Conservation (phyloP, 30 jellyfish, hydroid and myxozoan species). For the Aurelia sp. region DNA sequence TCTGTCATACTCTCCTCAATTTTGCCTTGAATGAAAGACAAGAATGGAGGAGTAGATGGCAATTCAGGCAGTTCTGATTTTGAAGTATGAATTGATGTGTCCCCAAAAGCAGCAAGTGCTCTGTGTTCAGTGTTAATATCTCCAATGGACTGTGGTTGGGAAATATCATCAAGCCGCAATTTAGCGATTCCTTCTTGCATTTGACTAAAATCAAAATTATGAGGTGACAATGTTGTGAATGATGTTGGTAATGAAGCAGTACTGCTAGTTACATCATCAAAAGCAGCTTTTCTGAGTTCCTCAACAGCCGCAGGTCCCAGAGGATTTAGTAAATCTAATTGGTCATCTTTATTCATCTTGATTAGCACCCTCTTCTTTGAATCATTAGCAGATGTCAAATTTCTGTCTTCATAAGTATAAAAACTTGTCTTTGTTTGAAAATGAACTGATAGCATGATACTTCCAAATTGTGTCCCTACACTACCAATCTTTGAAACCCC, state of each 20-base stretch:
- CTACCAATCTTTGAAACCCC: conserved; percentile 62
- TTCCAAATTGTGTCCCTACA: conserved; percentile 88
- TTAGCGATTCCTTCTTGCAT: conserved; percentile 34
- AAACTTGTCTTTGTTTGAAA: conserved; percentile 55
- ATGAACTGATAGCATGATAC: conserved; percentile 45
- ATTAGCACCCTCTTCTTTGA: conserved; percentile 40
- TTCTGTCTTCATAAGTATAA: conserved; percentile 31
- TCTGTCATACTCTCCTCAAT: conserved; percentile 59
- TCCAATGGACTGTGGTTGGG: conserved; percentile 66
- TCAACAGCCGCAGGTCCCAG: conserved; percentile 77
- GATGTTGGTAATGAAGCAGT: conserved; percentile 72
- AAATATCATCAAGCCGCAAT: conserved; percentile 6
- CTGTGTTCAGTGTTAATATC: conserved; percentile 49
- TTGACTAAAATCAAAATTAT: conserved; percentile 31
- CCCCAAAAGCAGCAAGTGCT: conserved; percentile 93
- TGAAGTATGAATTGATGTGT: conserved; percentile 39
- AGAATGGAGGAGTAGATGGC: conserved; percentile 93
- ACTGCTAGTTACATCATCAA: conserved; percentile 71
- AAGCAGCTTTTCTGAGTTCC: conserved; percentile 91
- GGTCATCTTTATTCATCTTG: conserved; percentile 52
- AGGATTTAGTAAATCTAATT: conserved; percentile 36
- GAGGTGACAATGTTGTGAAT: conserved; percentile 47
- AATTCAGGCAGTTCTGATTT: conserved; percentile 70
- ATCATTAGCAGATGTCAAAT: neutral
- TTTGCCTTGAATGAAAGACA: conserved; percentile 79